Evolutionary conservation across 2,113 vertebrate genomes (phyloP).

Genomic region (Pluvialis apricaria): DNA sequence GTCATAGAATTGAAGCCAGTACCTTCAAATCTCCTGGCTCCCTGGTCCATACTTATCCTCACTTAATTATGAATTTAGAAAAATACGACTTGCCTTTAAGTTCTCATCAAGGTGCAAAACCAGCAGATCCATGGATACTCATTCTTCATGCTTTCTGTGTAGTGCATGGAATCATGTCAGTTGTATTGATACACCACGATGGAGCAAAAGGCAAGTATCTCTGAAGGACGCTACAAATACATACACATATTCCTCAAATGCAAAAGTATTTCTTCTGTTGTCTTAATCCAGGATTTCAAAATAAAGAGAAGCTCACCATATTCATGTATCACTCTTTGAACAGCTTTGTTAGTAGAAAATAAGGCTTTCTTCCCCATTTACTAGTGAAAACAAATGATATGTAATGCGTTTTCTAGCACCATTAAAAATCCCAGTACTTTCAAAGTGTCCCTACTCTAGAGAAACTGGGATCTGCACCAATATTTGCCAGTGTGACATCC

Average conservation of each 20-base stretch:
- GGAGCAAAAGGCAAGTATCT: neutral
- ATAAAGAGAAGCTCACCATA: neutral
- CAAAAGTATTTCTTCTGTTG: neutral
- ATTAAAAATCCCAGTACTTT: neutral
- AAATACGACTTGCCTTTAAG: neutral
- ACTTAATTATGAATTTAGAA: neutral
- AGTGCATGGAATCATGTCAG: neutral
- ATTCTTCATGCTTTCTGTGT: neutral
- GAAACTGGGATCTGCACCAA: neutral
- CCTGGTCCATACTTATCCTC: neutral
- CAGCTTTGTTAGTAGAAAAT: neutral
- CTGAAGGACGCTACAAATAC: neutral
- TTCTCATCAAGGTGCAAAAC: neutral
- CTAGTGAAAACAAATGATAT: neutral
- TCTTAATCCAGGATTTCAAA: neutral
- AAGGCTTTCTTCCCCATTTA: neutral
- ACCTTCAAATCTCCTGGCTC: neutral
- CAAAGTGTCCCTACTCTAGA: neutral
- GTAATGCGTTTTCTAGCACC: neutral
- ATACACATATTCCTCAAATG: neutral
- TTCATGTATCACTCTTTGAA: neutral
- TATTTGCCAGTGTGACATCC: neutral
- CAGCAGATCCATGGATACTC: neutral
- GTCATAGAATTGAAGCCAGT: neutral
- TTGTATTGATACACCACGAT: fast-evolving